Conservation (phyloP, 2,888 invertebrate species). For the Cybosia mesomella region DNA sequence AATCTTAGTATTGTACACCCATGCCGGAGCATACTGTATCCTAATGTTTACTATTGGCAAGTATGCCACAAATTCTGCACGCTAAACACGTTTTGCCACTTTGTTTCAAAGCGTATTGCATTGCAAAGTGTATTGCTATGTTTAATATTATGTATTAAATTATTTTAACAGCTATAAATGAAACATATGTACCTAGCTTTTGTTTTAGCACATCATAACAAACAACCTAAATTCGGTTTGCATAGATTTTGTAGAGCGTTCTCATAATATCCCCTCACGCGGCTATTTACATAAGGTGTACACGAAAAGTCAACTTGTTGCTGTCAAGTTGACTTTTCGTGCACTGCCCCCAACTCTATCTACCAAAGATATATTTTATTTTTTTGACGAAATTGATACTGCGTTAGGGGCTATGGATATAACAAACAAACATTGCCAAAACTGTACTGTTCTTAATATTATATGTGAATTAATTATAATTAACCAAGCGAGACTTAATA, state of each 20-base stretch:
- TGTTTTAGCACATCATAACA: too few relatives aligned
- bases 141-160: not conserved
- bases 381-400: not conserved
- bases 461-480: not conserved
- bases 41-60: not conserved
- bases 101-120: not conserved
- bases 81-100: conserved; percentile 1
- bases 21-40: not conserved
- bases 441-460: not conserved
- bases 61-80: not conserved
- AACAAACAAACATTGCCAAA: not conserved
- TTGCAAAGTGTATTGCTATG: not conserved
- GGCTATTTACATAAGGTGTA: not conserved
- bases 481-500: conserved; percentile 11
- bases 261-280: not conserved
- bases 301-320: too few relatives aligned
- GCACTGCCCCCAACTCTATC: not conserved
- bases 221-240: not conserved
- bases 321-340: not conserved
- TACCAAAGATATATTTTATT: not conserved
- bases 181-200: not conserved
- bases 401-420: not conserved
- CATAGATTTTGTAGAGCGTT: not conserved
- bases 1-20: not conserved
- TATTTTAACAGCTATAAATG: not conserved